These are phyloP conservation scores for Cololabis saira DNA, from an alignment of 2,113 vertebrate species.

Conservation along the genomic window DNA sequence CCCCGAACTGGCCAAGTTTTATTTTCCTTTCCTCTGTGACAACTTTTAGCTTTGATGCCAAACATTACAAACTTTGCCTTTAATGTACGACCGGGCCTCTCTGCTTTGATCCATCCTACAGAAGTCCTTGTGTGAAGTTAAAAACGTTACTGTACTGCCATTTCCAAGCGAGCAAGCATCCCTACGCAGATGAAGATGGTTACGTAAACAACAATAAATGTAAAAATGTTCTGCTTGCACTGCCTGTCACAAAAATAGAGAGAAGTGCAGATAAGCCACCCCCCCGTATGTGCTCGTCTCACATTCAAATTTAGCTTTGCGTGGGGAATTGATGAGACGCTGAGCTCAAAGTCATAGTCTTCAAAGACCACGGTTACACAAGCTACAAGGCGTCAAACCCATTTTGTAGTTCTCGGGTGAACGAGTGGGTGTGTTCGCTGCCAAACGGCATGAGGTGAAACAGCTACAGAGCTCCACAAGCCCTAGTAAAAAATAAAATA, in stretches of 20 bases:
- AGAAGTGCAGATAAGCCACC: slow-evolving; percentile 63
- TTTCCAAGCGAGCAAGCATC: slow-evolving; percentile 1
- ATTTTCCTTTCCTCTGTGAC: background rate
- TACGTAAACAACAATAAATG: slow-evolving; percentile 60
- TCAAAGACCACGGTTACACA: slow-evolving; percentile 75
- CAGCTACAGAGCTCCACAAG: slow-evolving; percentile 39
- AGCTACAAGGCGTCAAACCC: slow-evolving; percentile 73
- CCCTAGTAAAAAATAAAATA: slow-evolving; percentile 47
- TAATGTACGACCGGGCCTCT: background rate
- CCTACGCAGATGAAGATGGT: slow-evolving; percentile 24
- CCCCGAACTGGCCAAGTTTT: background rate
- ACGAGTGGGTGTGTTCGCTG: slow-evolving; percentile 65
- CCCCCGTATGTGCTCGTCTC: slow-evolving; percentile 58
- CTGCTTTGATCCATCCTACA: slow-evolving; percentile 5
- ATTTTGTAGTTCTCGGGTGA: slow-evolving; percentile 71
- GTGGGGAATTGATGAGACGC: slow-evolving; percentile 77
- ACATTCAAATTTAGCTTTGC: slow-evolving; percentile 74
- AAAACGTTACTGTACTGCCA: slow-evolving; percentile 6
- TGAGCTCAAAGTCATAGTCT: slow-evolving; percentile 72
- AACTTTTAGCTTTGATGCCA: slow-evolving; percentile 17
- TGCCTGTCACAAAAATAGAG: slow-evolving; percentile 57
- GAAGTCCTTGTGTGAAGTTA: slow-evolving; percentile 15
- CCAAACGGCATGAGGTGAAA: slow-evolving; percentile 56
- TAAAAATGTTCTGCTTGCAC: slow-evolving; percentile 31
- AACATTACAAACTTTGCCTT: slow-evolving; percentile 7